phyloP scores from a whole-genome alignment of 2,113 vertebrate genomes.

The Haemorhous mexicanus region DNA sequence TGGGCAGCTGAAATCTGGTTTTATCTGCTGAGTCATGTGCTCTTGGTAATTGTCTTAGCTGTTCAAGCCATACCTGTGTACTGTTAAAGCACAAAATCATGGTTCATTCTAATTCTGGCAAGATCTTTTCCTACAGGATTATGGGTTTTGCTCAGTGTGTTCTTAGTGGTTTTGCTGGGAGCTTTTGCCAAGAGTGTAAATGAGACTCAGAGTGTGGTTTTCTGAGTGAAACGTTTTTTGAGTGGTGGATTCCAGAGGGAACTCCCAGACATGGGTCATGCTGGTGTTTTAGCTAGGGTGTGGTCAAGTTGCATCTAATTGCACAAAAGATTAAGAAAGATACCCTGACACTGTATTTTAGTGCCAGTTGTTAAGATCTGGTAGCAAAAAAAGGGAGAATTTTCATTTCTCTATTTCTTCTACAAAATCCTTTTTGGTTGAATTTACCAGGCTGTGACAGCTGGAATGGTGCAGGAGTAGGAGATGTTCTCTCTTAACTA shows the following conservation, averaged over 20 bases:
- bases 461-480: background rate
- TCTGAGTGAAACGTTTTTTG: background rate
- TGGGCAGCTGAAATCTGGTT: background rate
- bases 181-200: background rate
- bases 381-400: background rate
- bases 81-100: background rate
- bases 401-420: background rate
- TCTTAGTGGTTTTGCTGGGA: background rate
- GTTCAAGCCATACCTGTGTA: background rate
- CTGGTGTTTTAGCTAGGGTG: background rate
- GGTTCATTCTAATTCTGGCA: background rate
- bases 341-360: background rate
- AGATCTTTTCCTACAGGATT: background rate
- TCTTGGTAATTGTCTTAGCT: background rate
- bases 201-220: background rate
- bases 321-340: background rate
- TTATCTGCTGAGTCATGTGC: background rate
- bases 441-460: background rate
- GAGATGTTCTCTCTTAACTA: background rate
- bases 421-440: background rate
- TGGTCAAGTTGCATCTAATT: background rate
- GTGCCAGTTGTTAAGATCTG: background rate
- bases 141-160: background rate
- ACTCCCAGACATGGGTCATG: background rate
- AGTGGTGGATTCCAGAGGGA: background rate